Percentiles rank a stretch among this genome's conserved stretches.
These are phyloP conservation scores for Cranoglanis bouderius DNA, from an alignment of 2,113 vertebrate species.

Conservation along the genomic window DNA sequence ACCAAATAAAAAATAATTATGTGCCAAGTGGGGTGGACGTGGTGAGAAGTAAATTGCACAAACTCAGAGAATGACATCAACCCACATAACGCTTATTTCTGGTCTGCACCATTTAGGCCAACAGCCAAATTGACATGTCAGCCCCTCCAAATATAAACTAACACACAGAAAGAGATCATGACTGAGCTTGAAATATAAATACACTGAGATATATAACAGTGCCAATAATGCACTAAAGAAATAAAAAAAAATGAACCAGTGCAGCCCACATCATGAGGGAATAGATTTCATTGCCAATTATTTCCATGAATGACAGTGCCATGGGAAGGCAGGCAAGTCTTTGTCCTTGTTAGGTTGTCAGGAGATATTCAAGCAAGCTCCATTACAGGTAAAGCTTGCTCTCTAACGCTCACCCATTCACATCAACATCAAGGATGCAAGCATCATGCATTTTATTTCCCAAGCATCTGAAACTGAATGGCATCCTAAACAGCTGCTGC, in stretches of 20 bases:
- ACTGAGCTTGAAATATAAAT: slow-evolving; percentile 27
- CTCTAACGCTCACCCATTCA: slow-evolving; percentile 60
- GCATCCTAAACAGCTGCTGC: slow-evolving; percentile 61
- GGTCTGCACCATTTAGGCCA: slow-evolving; percentile 25
- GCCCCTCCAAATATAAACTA: slow-evolving; percentile 41
- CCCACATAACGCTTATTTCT: slow-evolving; percentile 30
- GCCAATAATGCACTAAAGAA: slow-evolving; percentile 26
- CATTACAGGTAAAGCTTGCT: slow-evolving; percentile 46
- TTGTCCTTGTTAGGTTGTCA: slow-evolving; percentile 34
- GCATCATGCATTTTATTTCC: slow-evolving; percentile 42
- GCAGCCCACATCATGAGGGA: slow-evolving; percentile 15
- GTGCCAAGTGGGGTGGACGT: slow-evolving; percentile 38
- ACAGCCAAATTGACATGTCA: slow-evolving; percentile 46
- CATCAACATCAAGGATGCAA: slow-evolving; percentile 49
- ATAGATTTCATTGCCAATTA: slow-evolving; percentile 19
- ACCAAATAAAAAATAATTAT: slow-evolving; percentile 51
- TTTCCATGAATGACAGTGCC: slow-evolving; percentile 14
- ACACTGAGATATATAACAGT: slow-evolving; percentile 10
- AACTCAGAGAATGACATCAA: slow-evolving; percentile 17
- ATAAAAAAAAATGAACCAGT: slow-evolving; percentile 6
- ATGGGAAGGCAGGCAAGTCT: slow-evolving; percentile 12
- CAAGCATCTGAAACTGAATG: slow-evolving; percentile 59
- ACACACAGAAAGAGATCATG: slow-evolving; percentile 14
- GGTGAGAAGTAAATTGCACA: slow-evolving; percentile 50
- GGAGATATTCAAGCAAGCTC: background rate